Evolutionary conservation across 1,140 invertebrate genomes (phyloP).

Genomic region (Lepidostoma basale): DNA sequence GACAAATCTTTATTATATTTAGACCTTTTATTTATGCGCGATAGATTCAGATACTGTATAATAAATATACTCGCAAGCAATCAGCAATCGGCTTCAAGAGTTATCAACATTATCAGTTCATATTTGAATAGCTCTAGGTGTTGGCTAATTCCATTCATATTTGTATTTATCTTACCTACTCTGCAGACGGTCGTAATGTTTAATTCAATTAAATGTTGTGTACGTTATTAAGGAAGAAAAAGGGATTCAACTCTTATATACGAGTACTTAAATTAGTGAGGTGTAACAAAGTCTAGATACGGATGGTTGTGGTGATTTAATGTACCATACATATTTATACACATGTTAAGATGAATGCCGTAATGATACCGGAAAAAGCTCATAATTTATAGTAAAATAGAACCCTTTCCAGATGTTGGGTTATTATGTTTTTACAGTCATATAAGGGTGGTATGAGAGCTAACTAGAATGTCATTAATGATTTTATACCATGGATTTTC

Average conservation of each 20-base stretch:
- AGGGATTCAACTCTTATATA: no score
- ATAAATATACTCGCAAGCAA: no score
- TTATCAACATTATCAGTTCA: no score
- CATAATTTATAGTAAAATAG: conserved; percentile 10
- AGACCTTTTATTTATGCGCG: conserved; percentile 5
- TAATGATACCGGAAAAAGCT: conserved; percentile 17
- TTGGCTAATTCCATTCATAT: no score
- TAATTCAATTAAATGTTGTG: no score
- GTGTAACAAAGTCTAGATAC: background rate
- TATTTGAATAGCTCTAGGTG: no score
- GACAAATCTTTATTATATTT: conserved; percentile 1
- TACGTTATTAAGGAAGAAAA: no score
- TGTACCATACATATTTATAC: background rate
- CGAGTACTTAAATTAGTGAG: no score
- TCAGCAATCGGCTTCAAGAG: no score
- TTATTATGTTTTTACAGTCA: conserved; percentile 6
- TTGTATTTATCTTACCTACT: no score
- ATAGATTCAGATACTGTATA: background rate
- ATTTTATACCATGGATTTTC: background rate
- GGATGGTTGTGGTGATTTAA: background rate
- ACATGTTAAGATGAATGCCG: no score
- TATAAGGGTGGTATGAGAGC: background rate
- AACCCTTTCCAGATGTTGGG: conserved; percentile 16
- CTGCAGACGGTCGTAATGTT: no score
- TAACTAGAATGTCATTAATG: conserved; percentile 17